Conservation (phyloP, 2,797 vertebrate genomes). For the Antrozous pallidus region DNA sequence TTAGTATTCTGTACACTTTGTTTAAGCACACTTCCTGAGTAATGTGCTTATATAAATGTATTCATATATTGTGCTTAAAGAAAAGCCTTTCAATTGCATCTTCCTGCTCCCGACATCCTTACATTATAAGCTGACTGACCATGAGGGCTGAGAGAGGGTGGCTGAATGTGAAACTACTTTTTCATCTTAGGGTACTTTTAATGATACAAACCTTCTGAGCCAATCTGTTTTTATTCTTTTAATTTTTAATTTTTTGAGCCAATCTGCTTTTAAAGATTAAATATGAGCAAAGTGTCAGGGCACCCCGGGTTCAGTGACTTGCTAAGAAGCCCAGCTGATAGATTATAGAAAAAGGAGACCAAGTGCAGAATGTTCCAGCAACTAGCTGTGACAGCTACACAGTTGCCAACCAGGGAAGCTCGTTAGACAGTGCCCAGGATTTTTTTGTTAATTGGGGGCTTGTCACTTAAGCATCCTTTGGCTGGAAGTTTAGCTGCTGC, state of each 20-base stretch:
- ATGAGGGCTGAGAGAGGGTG: not conserved
- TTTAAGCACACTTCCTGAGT: not conserved
- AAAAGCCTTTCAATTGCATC: not conserved
- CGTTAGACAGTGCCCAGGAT: not conserved
- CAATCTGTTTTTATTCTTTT: conserved; percentile 20
- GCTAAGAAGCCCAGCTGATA: not conserved
- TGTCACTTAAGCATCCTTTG: not conserved
- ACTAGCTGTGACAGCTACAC: not conserved
- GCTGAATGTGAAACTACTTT: not conserved
- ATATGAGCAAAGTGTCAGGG: not conserved
- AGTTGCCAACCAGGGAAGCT: not conserved
- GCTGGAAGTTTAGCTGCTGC: not conserved
- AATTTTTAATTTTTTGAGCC: too few species aligned
- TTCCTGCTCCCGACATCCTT: not conserved
- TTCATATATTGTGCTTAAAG: not conserved
- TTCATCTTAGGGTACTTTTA: not conserved
- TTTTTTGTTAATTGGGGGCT: not conserved
- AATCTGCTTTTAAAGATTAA: conserved; percentile 25
- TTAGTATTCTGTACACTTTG: not conserved
- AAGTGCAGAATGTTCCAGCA: not conserved
- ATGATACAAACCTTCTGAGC: not conserved
- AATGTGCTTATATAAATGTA: not conserved
- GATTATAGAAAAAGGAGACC: not conserved
- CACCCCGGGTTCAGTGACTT: not conserved
- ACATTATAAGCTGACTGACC: not conserved